A percentile compares a stretch with the other conserved stretches of the same genome.
Evolutionary conservation across 35 echinoderm and acorn worm species (phyloP).

Genomic region (Apostichopus parvimensis): DNA sequence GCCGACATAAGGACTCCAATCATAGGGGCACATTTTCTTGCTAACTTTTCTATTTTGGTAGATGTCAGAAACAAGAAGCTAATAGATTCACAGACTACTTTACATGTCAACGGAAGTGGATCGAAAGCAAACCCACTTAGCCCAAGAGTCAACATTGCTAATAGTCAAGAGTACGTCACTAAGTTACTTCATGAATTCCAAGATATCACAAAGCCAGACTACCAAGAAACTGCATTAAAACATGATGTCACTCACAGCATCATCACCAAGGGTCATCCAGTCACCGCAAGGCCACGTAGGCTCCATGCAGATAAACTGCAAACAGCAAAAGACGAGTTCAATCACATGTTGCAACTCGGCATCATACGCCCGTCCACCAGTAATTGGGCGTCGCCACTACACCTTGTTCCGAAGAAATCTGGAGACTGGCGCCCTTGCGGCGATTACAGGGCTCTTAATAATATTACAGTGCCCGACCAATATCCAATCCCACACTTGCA

Average conservation of each 20-base stretch:
- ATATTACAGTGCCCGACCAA: neutral
- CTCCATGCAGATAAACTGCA: slow-evolving; percentile 12
- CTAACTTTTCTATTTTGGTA: neutral
- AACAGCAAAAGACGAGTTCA: slow-evolving; percentile 25
- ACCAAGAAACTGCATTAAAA: slow-evolving; percentile 6
- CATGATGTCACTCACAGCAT: slow-evolving; percentile 58
- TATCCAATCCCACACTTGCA: slow-evolving; percentile 44
- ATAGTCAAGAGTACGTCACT: neutral
- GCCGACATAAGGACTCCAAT: slow-evolving; percentile 49
- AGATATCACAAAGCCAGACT: neutral
- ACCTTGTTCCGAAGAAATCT: slow-evolving; percentile 41
- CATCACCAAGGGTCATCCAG: slow-evolving; percentile 31
- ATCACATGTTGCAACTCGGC: slow-evolving; percentile 38
- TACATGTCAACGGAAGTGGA: neutral
- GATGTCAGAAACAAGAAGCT: neutral
- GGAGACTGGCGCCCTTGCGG: slow-evolving; percentile 52
- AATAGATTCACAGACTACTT: neutral
- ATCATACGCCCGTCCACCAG: slow-evolving; percentile 23
- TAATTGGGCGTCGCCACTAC: slow-evolving; percentile 29
- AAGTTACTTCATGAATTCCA: neutral
- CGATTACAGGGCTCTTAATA: slow-evolving; percentile 34
- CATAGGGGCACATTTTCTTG: slow-evolving; percentile 48
- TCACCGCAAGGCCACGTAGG: slow-evolving; percentile 18
- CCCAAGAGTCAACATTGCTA: neutral
- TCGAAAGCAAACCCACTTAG: neutral